phyloP scores from a whole-genome alignment of 2,113 vertebrate species.

The Aegotheles bennettii region DNA sequence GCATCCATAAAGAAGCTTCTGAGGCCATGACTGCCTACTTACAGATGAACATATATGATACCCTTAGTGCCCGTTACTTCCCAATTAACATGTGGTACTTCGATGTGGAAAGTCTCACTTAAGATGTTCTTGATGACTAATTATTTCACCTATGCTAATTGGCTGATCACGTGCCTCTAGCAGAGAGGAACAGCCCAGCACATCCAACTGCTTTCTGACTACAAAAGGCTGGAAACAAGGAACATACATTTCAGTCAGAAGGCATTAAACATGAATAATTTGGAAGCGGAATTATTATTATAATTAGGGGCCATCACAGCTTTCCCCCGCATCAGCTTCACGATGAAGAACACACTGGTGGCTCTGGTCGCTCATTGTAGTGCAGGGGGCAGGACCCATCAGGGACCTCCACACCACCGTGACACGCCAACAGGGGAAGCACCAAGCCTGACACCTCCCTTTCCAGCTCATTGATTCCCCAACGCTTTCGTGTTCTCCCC shows the following conservation, averaged over 20 bases:
- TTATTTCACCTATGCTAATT: not conserved
- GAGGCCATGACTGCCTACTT: not conserved
- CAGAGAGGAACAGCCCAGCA: not conserved
- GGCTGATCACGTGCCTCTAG: not conserved
- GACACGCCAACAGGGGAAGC: accelerated
- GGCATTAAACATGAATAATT: accelerated
- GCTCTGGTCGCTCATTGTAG: not conserved
- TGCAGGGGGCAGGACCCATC: not conserved
- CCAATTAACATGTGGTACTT: not conserved
- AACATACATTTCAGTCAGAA: not conserved
- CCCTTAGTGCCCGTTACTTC: not conserved
- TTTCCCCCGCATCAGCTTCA: not conserved
- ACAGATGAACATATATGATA: not conserved
- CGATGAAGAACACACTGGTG: accelerated
- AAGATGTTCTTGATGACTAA: not conserved
- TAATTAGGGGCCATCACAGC: no score
- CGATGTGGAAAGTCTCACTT: not conserved
- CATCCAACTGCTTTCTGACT: not conserved
- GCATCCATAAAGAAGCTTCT: not conserved
- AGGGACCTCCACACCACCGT: accelerated
- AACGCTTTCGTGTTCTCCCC: accelerated
- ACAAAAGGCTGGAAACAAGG: not conserved
- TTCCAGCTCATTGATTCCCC: accelerated
- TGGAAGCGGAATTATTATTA: not conserved
- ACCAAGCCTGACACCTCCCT: accelerated